A percentile compares a stretch with the other conserved stretches of the same genome.
Conservation (phyloP, 2,888 invertebrate genomes). For the Nemoura dubitans region DNA sequence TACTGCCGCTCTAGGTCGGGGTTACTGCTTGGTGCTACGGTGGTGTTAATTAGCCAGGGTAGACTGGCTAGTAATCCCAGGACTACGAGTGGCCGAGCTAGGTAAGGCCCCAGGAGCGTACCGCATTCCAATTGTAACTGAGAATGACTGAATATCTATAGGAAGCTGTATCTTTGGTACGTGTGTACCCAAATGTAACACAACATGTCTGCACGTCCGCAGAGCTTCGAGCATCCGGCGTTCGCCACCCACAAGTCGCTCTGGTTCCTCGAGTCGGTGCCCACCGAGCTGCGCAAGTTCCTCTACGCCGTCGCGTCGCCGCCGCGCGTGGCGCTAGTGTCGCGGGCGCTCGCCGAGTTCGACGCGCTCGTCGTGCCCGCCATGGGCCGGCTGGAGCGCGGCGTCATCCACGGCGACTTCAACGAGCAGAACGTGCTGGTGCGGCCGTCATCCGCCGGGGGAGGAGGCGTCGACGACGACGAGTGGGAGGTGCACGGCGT, state of each 20-base stretch:
- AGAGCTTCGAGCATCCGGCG: conserved; percentile 78
- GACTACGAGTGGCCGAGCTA: no score
- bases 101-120: no score
- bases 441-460: conserved; percentile 52
- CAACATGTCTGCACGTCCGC: no score
- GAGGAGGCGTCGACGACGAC: conserved; percentile 28
- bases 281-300: conserved; percentile 72
- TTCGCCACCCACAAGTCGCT: conserved; percentile 72
- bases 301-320: conserved; percentile 73
- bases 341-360: conserved; percentile 71
- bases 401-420: conserved; percentile 87
- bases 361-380: conserved; percentile 71
- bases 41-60: no score
- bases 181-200: no score
- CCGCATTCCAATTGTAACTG: no score
- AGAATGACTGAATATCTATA: no score
- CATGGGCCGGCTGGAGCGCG: conserved; percentile 68
- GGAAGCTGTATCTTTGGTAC: no score
- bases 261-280: conserved; percentile 80
- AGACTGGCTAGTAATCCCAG: no score
- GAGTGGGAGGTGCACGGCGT: conserved; percentile 64
- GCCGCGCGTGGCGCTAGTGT: conserved; percentile 65
- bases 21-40: no score
- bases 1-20: no score
- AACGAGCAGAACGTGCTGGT: conserved; percentile 90